Evolutionary conservation across 2,888 invertebrate species (phyloP).

Genomic region (Drosophila melanosoma): DNA sequence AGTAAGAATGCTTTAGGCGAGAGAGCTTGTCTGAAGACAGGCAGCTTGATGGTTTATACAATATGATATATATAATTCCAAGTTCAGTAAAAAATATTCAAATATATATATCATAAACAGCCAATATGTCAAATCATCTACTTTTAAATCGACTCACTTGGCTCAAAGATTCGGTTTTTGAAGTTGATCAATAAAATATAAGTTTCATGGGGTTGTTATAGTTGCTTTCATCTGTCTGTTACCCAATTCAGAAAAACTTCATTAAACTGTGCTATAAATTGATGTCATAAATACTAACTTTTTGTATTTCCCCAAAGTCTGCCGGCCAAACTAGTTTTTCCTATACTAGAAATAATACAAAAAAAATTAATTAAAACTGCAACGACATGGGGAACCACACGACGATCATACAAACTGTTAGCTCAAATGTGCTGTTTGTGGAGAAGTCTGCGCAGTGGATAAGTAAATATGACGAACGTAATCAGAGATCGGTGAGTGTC

Average conservation of each 20-base stretch:
- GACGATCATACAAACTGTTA: neutral
- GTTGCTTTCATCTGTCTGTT: neutral
- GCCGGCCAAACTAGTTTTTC: neutral
- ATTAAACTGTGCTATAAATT: neutral
- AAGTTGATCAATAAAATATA: neutral
- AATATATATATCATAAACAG: too few species aligned
- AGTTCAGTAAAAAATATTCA: too few species aligned
- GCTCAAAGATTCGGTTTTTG: neutral
- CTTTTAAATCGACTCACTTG: too few species aligned
- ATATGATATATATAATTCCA: too few species aligned
- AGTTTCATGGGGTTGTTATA: neutral
- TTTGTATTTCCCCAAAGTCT: neutral
- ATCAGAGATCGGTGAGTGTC: conserved; percentile 41
- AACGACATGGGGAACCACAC: neutral
- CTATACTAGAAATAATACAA: neutral
- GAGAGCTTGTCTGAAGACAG: neutral
- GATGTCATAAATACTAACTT: neutral
- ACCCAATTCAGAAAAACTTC: neutral
- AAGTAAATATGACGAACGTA: conserved; percentile 19
- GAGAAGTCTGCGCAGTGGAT: conserved; percentile 7
- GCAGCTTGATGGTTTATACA: neutral
- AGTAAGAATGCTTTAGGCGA: neutral
- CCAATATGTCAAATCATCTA: too few species aligned
- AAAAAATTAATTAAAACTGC: neutral
- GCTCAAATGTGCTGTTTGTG: neutral